Percentiles rank a stretch among this genome's conserved stretches.
Conservation (phyloP, 2,888 invertebrate genomes). For the Crossocerus cetratus region DNA sequence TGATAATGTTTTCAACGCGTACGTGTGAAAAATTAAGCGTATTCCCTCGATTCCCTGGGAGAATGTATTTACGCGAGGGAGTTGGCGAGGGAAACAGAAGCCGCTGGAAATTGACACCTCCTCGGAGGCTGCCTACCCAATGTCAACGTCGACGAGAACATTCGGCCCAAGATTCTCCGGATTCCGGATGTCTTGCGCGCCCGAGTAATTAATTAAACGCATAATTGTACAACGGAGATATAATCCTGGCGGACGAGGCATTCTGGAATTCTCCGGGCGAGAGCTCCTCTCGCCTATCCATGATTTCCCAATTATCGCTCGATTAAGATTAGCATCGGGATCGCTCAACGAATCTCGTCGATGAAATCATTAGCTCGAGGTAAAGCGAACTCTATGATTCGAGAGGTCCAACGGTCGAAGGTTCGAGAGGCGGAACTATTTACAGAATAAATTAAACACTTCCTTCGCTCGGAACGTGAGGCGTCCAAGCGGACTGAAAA, state of each 20-base stretch:
- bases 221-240: constrained; percentile 33
- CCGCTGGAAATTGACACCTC: constrained; percentile 15
- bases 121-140: constrained; percentile 18
- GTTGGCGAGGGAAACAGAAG: too few relatives aligned
- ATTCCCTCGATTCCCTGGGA: neutral
- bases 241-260: constrained; percentile 3
- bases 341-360: too few relatives aligned
- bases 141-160: constrained; percentile 28
- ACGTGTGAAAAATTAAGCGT: too few relatives aligned
- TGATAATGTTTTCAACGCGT: too few relatives aligned
- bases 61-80: constrained; percentile 5
- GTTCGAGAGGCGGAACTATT: too few relatives aligned
- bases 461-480: constrained; percentile 38
- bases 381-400: too few relatives aligned
- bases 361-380: too few relatives aligned
- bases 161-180: constrained; percentile 44
- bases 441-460: neutral
- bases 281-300: neutral
- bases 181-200: constrained; percentile 43
- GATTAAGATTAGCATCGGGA: neutral
- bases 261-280: neutral
- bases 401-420: too few relatives aligned
- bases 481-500: constrained; percentile 56
- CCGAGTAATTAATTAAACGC: constrained; percentile 49
- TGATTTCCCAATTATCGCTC: neutral